These are phyloP conservation scores for Acipenser oxyrinchus DNA, from an alignment of 2,797 vertebrate genomes.

Conservation along the genomic window DNA sequence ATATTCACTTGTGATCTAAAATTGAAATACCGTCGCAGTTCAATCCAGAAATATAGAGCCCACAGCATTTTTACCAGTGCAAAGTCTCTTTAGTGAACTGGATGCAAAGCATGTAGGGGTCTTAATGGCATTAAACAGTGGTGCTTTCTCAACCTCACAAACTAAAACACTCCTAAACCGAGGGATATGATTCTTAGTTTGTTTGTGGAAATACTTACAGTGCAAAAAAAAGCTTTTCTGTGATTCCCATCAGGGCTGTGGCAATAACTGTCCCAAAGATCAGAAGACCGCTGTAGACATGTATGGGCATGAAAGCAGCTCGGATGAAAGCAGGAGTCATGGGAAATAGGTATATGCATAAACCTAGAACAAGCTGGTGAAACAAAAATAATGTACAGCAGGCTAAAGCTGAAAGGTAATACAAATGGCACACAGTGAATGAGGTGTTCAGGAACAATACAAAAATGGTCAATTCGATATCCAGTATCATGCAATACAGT, in stretches of 20 bases:
- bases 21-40: neutral
- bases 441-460: neutral
- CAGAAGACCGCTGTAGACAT: conserved; percentile 74
- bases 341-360: conserved; percentile 76
- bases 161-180: neutral
- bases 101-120: too few species aligned
- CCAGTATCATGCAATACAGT: neutral
- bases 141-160: too few species aligned
- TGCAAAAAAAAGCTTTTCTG: conserved; percentile 84
- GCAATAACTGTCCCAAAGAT: conserved; percentile 76
- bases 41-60: too few species aligned
- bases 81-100: too few species aligned
- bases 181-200: too few species aligned
- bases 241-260: conserved; percentile 81
- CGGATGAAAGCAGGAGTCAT: conserved; percentile 64
- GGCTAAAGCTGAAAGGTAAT: neutral
- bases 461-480: neutral
- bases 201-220: conserved; percentile 69
- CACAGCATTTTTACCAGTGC: too few species aligned
- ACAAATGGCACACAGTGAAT: neutral
- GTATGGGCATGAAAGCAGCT: conserved; percentile 71
- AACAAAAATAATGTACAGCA: conserved; percentile 18
- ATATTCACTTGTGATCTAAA: conserved; percentile 19
- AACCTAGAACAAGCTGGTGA: conserved; percentile 73
- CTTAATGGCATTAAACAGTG: too few species aligned